phyloP scores from a whole-genome alignment of 2,113 vertebrate species.

The Triplophysa siluroides region DNA sequence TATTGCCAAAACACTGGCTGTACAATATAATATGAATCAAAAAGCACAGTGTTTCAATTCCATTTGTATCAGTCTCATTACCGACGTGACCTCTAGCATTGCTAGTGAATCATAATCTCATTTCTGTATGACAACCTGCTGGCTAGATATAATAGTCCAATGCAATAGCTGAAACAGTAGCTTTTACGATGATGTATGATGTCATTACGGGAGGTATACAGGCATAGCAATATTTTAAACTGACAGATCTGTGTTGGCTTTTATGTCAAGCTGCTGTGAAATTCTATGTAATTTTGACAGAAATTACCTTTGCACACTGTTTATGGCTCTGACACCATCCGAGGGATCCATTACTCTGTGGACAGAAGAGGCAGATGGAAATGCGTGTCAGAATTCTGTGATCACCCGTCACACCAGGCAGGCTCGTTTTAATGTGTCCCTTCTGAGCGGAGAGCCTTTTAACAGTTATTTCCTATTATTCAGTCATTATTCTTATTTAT shows the following conservation, averaged over 20 bases:
- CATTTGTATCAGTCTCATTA: constrained; percentile 45
- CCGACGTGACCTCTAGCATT: constrained; percentile 36
- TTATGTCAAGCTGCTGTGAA: constrained; percentile 41
- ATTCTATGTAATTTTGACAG: constrained; percentile 53
- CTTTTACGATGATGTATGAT: constrained; percentile 52
- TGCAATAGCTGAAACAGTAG: constrained; percentile 30
- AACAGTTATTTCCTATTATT: constrained; percentile 18
- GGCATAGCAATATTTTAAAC: constrained; percentile 45
- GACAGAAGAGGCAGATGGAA: constrained; percentile 38
- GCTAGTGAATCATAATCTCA: constrained; percentile 40
- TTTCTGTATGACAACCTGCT: constrained; percentile 32
- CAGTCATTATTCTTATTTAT: neutral
- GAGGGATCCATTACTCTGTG: constrained; percentile 65
- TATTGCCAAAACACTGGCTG: constrained; percentile 13
- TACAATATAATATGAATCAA: constrained; percentile 7
- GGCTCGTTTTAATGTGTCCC: constrained; percentile 26
- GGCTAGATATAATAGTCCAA: constrained; percentile 40
- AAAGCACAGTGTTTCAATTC: constrained; percentile 18
- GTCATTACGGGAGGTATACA: constrained; percentile 46
- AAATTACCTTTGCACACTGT: constrained; percentile 69
- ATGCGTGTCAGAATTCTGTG: constrained; percentile 21
- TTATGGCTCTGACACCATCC: constrained; percentile 68
- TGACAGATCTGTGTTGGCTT: constrained; percentile 46
- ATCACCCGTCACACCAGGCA: constrained; percentile 21
- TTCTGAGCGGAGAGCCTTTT: constrained; percentile 10